Percentiles rank a stretch among this genome's conserved stretches.
Conservation (phyloP, 1,140 invertebrate species). For the Atta colombica region DNA sequence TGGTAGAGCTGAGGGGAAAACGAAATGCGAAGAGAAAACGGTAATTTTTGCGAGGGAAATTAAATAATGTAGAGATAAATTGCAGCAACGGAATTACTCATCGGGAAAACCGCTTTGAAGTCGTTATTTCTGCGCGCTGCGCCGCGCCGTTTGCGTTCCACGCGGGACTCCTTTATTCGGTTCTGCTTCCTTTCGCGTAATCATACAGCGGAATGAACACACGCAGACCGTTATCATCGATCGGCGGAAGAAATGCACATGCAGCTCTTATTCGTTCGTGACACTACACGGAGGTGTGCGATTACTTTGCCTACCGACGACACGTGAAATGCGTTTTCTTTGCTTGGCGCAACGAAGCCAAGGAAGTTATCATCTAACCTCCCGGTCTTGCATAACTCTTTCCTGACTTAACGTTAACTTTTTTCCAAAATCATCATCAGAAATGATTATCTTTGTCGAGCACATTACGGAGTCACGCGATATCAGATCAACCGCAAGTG, state of each 20-base stretch:
- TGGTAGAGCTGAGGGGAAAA: not conserved
- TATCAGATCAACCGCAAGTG: not conserved
- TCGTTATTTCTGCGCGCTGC: constrained; percentile 9
- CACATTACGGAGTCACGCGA: not conserved
- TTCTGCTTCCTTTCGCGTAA: constrained; percentile 50
- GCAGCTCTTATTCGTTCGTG: constrained; percentile 35
- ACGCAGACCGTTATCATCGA: constrained; percentile 50
- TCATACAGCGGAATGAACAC: constrained; percentile 41
- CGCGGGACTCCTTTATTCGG: constrained; percentile 12
- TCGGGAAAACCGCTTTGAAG: constrained; percentile 16
- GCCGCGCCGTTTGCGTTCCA: constrained; percentile 11
- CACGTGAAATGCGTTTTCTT: constrained; percentile 62
- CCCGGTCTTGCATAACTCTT: not conserved
- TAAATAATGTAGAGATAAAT: not conserved
- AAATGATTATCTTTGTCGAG: constrained; percentile 5
- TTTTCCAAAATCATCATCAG: constrained; percentile 2
- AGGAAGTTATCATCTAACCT: constrained; percentile 49
- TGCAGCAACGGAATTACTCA: constrained; percentile 9
- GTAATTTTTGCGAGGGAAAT: not conserved
- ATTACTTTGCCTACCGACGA: not conserved
- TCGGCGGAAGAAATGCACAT: constrained; percentile 51
- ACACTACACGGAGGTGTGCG: constrained; percentile 38
- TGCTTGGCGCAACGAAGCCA: constrained; percentile 13
- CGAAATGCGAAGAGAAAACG: not conserved
- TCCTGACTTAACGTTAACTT: not conserved